These are phyloP conservation scores for Mustela lutreola DNA, from an alignment of 2,113 vertebrate species.

Conservation along the genomic window DNA sequence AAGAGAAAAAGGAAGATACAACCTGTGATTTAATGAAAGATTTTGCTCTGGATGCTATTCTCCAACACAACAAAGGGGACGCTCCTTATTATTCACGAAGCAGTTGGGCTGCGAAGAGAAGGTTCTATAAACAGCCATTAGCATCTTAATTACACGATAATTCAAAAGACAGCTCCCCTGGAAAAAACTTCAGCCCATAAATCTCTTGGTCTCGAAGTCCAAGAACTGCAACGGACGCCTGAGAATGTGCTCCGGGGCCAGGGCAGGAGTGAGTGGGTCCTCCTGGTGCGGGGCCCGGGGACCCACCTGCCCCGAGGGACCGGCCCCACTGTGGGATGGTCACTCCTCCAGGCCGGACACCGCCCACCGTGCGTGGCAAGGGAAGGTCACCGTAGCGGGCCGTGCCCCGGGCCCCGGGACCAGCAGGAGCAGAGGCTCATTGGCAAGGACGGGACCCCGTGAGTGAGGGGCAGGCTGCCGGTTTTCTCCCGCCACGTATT, in stretches of 20 bases:
- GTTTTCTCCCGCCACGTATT: fast-evolving
- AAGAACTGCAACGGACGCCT: background rate
- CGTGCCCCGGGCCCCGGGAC: fast-evolving
- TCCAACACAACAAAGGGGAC: conserved; percentile 25
- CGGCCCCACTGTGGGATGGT: fast-evolving
- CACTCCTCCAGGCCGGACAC: fast-evolving
- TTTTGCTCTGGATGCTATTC: background rate
- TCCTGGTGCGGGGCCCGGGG: background rate
- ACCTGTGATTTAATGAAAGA: conserved; percentile 5
- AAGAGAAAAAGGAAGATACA: background rate
- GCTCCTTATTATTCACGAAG: conserved; percentile 30
- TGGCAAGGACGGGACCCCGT: background rate
- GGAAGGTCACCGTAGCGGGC: background rate
- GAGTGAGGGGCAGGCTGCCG: background rate
- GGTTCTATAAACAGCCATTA: conserved; percentile 51
- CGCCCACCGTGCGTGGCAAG: background rate
- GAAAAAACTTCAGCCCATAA: background rate
- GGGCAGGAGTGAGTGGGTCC: fast-evolving
- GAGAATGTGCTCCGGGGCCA: background rate
- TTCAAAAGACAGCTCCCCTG: conserved; percentile 57
- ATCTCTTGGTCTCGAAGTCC: background rate
- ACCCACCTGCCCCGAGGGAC: background rate
- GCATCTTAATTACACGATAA: conserved; percentile 71
- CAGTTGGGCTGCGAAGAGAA: background rate
- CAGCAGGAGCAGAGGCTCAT: background rate